phyloP scores from a whole-genome alignment of 2,888 invertebrate species.

The Mythimna ferrago region DNA sequence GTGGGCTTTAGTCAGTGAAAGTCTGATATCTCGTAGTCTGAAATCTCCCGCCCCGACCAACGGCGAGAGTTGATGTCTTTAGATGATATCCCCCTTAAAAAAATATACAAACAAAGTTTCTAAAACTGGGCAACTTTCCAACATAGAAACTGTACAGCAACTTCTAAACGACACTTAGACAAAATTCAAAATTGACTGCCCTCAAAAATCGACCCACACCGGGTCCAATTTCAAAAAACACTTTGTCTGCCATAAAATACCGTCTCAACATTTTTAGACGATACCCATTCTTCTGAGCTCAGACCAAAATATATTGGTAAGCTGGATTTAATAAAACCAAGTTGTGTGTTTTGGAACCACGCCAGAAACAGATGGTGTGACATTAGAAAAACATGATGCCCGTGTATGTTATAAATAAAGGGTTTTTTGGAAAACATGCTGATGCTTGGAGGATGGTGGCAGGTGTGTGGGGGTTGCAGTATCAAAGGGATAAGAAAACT shows the following conservation, averaged over 20 bases:
- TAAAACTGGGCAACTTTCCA: no score
- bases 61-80: no score
- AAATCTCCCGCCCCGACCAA: no score
- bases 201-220: background rate
- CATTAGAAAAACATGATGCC: constrained; percentile 52
- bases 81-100: no score
- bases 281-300: constrained; percentile 20
- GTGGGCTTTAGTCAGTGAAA: no score
- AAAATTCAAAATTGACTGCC: background rate
- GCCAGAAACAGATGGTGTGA: constrained; percentile 50
- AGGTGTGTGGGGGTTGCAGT: background rate
- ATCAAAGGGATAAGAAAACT: background rate
- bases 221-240: constrained; percentile 23
- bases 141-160: no score
- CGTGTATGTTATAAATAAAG: constrained; percentile 39
- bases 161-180: background rate
- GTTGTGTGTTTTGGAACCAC: constrained; percentile 45
- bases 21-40: no score
- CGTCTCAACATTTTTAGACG: constrained; percentile 42
- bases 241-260: constrained; percentile 18
- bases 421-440: constrained; percentile 43
- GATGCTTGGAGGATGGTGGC: constrained; percentile 14
- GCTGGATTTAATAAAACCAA: constrained; percentile 60
- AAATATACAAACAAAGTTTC: no score
- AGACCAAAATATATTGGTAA: constrained; percentile 51